Base-by-base conservation (phyloP, 2,797 vertebrate genomes). In the Denticeps clupeoides region DNA sequence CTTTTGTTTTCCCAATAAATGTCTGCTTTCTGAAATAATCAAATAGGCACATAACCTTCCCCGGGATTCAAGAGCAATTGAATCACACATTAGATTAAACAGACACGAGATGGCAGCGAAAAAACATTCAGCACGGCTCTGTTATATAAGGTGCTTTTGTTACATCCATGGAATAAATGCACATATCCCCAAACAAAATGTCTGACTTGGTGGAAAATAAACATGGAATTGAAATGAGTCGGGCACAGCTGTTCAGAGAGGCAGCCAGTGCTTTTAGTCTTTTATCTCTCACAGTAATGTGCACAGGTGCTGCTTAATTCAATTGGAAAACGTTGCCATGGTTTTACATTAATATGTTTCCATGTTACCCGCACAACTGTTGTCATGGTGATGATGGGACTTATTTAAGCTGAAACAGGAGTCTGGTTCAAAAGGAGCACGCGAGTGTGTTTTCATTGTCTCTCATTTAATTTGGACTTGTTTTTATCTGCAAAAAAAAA, bases 321-420 rank as follows among this genome's bases (percentile, higher is more conserved):
- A 81, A 77, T 74, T 82, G 74, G 66, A 80, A 76, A 79, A 84
- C 70, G 77, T 84, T 84, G 74, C 78, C 68, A 73, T 81, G 83
- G 81, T 83, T 86, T 63, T 86, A 82, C 77, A 76, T 82, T 85
- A 87, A 93, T 84, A 79, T 77, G 75, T 83, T 84, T 73, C 86
- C 82, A 76, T 77, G 88, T 89, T 84, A 83, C 87, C 87, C 87
- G 81, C 87, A 88, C 87, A 87, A 85, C 84, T 74, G 91, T 96
- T 88, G 86, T 84, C 89, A 93, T 92, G 89, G 91, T 83, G 87
- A 97, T 79, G 77, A 77, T 71, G 23, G 63, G 72, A 73, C 77
- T 79, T 64, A 87, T 87, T 87, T 87, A 85, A 87, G 87, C 82
- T 82, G 75, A 78, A 85, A 88, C 81, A 55, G 72, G 80, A 78